Evolutionary conservation across 2,797 vertebrate genomes (phyloP).

Genomic region (Diplodus sargus): DNA sequence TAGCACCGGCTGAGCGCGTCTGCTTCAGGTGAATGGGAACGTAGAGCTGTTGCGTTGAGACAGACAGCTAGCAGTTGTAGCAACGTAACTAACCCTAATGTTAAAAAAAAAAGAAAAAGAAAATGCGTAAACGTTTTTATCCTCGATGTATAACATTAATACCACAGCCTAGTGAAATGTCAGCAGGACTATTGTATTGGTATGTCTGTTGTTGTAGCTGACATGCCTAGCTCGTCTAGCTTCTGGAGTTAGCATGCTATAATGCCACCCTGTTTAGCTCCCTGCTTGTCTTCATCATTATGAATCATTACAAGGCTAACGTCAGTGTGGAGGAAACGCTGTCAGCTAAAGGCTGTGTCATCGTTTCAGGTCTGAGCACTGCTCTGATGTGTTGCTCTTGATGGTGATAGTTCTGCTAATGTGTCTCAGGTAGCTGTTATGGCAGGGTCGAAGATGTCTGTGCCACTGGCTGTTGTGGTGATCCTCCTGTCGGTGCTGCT

Average conservation of each 20-base stretch:
- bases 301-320: background rate
- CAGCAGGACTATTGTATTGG: background rate
- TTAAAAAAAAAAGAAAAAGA: background rate
- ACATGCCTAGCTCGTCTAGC: slow-evolving; percentile 9
- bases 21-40: slow-evolving; percentile 54
- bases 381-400: background rate
- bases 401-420: background rate
- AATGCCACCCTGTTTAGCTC: background rate
- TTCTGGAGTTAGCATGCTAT: slow-evolving; percentile 23
- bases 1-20: slow-evolving; percentile 59
- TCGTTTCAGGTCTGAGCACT: background rate
- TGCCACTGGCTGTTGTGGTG: slow-evolving; percentile 71
- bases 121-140: slow-evolving; percentile 10
- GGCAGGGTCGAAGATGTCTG: slow-evolving; percentile 61
- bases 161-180: slow-evolving; percentile 5
- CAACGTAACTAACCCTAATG: slow-evolving; percentile 19
- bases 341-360: slow-evolving; percentile 4
- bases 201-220: background rate
- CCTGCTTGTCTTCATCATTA: background rate
- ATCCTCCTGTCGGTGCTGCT: slow-evolving; percentile 83
- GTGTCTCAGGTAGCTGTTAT: slow-evolving; percentile 54
- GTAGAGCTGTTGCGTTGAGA: slow-evolving; percentile 17
- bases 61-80: slow-evolving; percentile 30
- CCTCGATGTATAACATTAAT: background rate
- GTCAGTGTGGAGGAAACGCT: background rate